Evolutionary conservation across 2,797 vertebrate genomes (phyloP).

Genomic region (Protonibea diacanthus): DNA sequence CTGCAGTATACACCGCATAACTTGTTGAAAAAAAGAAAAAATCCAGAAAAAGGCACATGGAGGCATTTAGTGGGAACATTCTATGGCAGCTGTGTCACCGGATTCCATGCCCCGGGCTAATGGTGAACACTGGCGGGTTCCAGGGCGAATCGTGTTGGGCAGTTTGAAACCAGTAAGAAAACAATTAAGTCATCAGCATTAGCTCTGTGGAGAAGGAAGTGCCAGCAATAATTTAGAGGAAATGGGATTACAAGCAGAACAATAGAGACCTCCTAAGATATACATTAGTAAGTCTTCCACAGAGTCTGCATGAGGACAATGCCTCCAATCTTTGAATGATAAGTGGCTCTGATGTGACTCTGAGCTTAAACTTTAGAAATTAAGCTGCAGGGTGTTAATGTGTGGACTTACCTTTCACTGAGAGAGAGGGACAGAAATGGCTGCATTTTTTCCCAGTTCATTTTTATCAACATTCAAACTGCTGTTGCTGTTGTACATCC

Average conservation of each 20-base stretch:
- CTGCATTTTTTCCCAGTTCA: not conserved
- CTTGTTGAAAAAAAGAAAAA: not conserved
- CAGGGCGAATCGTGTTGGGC: constrained; percentile 53
- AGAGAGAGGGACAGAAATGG: not conserved
- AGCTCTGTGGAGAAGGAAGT: constrained; percentile 67
- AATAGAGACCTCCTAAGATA: constrained; percentile 53
- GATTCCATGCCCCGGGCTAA: constrained; percentile 45
- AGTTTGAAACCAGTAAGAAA: constrained; percentile 64
- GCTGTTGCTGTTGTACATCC: not conserved
- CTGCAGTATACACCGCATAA: not conserved
- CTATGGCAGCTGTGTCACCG: constrained; percentile 69
- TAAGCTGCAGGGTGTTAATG: not conserved
- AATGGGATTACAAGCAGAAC: constrained; percentile 64
- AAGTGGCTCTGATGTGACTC: constrained; percentile 5
- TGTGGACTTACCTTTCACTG: not conserved
- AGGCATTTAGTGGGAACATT: constrained; percentile 46
- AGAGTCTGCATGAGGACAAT: constrained; percentile 20
- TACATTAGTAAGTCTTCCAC: constrained; percentile 34
- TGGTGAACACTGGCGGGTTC: constrained; percentile 63
- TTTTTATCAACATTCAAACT: not conserved
- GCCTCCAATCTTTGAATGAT: constrained; percentile 9
- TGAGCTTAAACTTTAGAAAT: constrained; percentile 7
- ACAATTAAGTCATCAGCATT: constrained; percentile 75
- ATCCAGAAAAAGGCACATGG: constrained; percentile 36
- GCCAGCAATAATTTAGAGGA: constrained; percentile 47